Percentiles rank a stretch among this genome's conserved stretches.
Evolutionary conservation across 2,113 vertebrate genomes (phyloP).

Genomic region (Hiodon alosoides): DNA sequence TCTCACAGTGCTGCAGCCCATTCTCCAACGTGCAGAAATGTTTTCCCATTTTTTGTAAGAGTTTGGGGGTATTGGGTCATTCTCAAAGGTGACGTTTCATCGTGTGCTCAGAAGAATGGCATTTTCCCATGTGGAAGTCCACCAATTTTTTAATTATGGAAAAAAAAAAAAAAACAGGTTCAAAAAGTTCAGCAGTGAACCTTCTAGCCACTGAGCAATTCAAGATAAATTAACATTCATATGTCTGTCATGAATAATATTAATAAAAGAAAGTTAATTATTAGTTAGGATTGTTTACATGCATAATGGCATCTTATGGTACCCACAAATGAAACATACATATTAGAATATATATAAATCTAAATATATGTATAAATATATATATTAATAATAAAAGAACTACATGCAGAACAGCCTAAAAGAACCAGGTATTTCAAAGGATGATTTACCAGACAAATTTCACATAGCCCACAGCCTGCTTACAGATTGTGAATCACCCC

Average conservation of each 20-base stretch:
- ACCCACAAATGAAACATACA: too few species aligned
- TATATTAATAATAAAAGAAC: conserved; percentile 10
- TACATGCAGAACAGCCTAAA: conserved; percentile 28
- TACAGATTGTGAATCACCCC: conserved; percentile 49
- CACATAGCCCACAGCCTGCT: conserved; percentile 43
- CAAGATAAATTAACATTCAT: not conserved
- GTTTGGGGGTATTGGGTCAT: conserved; percentile 62
- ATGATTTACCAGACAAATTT: conserved; percentile 26
- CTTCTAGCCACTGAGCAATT: not conserved
- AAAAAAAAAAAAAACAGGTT: conserved; percentile 6
- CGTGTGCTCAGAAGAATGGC: conserved; percentile 77
- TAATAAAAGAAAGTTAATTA: too few species aligned
- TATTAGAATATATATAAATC: too few species aligned
- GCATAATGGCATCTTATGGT: too few species aligned
- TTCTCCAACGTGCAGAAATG: conserved; percentile 74
- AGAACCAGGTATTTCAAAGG: too few species aligned
- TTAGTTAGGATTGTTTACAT: too few species aligned
- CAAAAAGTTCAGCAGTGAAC: not conserved
- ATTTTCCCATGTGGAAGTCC: conserved; percentile 79
- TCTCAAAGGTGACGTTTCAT: conserved; percentile 81
- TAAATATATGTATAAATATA: too few species aligned
- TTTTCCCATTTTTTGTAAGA: conserved; percentile 69
- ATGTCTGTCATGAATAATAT: too few species aligned
- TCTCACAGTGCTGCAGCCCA: conserved; percentile 72
- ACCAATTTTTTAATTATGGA: conserved; percentile 74